Conservation (phyloP, 2,113 vertebrate species). For the Felis chaus region DNA sequence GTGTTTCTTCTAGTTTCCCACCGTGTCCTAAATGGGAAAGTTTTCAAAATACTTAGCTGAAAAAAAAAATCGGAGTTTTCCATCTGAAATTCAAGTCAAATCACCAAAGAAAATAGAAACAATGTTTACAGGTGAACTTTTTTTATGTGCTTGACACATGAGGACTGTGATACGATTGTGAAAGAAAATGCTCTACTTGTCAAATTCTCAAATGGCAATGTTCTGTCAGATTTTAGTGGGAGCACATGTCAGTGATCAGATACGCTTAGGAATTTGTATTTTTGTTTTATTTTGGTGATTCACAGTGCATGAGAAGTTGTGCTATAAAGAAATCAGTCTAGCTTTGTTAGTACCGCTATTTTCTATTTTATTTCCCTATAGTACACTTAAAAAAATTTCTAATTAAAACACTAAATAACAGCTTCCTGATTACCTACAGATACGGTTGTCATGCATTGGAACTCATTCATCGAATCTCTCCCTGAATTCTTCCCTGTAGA, state of each 20-base stretch:
- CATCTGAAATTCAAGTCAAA: constrained; percentile 32
- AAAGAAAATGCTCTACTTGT: not conserved
- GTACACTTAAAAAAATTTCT: not conserved
- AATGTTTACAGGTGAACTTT: not conserved
- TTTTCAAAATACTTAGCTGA: not conserved
- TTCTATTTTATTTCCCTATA: not conserved
- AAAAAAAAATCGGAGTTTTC: not conserved
- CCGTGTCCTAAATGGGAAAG: constrained; percentile 27
- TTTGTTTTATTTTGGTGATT: not conserved
- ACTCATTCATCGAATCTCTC: not conserved
- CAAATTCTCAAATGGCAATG: not conserved
- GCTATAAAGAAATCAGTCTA: not conserved
- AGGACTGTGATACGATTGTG: not conserved
- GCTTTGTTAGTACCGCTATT: not conserved
- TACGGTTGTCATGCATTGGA: not conserved
- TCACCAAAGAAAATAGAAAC: not conserved
- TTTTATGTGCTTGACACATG: not conserved
- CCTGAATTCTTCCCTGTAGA: not conserved
- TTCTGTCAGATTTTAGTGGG: not conserved
- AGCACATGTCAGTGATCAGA: not conserved
- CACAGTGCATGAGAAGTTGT: not conserved
- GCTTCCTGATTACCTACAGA: not conserved
- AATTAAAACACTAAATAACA: not conserved
- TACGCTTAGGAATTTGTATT: not conserved
- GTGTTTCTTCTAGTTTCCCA: constrained; percentile 27